Evolutionary conservation across 2,888 invertebrate genomes (phyloP).

Genomic region (Uloborus plumipes): DNA sequence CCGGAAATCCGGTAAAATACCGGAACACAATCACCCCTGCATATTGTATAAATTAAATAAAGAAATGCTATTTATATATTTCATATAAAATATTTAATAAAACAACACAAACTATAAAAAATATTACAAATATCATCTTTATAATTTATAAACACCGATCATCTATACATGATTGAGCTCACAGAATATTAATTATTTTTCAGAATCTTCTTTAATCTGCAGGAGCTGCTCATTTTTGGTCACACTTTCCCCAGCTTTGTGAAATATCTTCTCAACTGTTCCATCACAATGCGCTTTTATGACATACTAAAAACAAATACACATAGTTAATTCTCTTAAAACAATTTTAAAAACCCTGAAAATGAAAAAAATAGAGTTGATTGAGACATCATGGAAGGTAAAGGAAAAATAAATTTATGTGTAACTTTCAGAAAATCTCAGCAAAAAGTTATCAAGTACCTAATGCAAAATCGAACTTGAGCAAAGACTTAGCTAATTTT

Average conservation of each 20-base stretch:
- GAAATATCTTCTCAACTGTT: slow-evolving; percentile 80
- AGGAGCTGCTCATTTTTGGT: slow-evolving; percentile 76
- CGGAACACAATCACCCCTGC: too few species aligned
- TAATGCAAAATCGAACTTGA: background rate
- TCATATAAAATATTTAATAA: too few species aligned
- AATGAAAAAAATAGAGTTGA: background rate
- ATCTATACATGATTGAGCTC: too few species aligned
- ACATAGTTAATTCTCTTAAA: background rate
- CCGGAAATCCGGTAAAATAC: too few species aligned
- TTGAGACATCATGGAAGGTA: too few species aligned
- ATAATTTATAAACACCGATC: too few species aligned
- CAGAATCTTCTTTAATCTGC: slow-evolving; percentile 21
- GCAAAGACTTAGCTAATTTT: background rate
- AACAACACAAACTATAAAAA: too few species aligned
- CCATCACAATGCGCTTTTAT: slow-evolving; percentile 87
- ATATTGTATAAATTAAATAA: too few species aligned
- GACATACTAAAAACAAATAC: slow-evolving; percentile 77
- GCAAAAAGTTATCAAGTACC: background rate
- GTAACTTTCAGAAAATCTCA: background rate
- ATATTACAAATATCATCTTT: too few species aligned
- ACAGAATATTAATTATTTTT: too few species aligned
- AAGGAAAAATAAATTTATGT: too few species aligned
- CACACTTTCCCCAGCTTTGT: slow-evolving; percentile 85
- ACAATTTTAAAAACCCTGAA: background rate
- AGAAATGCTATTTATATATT: too few species aligned